Evolutionary conservation across 2,113 vertebrate genomes (phyloP), one percentile per base, ranked within the genome.

Genomic region (Ctenodactylus gundi): DNA sequence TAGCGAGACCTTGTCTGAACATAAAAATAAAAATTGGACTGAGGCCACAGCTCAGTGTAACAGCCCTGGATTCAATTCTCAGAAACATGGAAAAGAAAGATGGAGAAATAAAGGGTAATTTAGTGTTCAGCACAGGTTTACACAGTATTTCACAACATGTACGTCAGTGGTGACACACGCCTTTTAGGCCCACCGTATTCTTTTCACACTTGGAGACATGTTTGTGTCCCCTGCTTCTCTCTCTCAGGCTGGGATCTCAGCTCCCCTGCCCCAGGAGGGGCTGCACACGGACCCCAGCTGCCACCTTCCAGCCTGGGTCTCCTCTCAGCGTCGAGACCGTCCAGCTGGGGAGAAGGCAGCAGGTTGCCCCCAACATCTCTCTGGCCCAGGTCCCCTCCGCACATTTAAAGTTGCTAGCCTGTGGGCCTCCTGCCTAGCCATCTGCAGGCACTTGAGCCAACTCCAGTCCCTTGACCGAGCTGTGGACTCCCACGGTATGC

Each of bases 181-280:
- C 76, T 17, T 62, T 70, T 44, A 36, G 73, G 55, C 12, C 70
- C 49, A 29, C 25, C 13, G 18, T 58, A 4, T 11, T 78, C 75
- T 80, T 21, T 23, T 51, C 36, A 12, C 6, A 27, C 25, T n/a
- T 14, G n/a, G 65, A 44, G 29, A 15, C 60, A 62, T 25, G 44
- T 29, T 4, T 41, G 21, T 80, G 36, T 31, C 29, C 18, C 29
- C 6, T 0, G 3, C 44, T 7, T 41, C 62, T 57, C 46, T 57
- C 46, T 20, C n/a, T 36, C 41, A 44, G 11, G 20, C 11, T 15
- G 41, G 44, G 39, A 3, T 6, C 17, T 31, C 29, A 10, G 55
- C 21, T 6, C 14, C 7, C 36, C 39, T 2, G 10, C 4, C 13
- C 11, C 0, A 0, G 81, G 41, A 18, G 7, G n/a, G 20, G 20